These are phyloP conservation scores for Parochlus steinenii DNA, from an alignment of 2,888 invertebrate species.

Conservation along the genomic window DNA sequence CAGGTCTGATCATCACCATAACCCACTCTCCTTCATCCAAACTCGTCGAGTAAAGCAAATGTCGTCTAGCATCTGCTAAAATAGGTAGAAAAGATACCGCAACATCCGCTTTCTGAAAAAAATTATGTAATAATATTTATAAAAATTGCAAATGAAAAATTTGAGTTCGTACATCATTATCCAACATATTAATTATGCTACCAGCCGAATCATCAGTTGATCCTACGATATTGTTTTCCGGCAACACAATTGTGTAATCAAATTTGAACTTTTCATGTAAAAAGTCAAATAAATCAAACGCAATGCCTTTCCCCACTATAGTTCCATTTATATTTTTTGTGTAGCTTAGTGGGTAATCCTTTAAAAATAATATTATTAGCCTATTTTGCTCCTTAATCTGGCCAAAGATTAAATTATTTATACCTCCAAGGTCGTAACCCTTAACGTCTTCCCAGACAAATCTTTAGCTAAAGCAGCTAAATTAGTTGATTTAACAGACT, in stretches of 20 bases:
- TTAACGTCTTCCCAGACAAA: constrained; percentile 10
- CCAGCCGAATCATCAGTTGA: constrained; percentile 30
- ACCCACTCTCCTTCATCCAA: constrained; percentile 63
- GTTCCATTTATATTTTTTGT: constrained; percentile 36
- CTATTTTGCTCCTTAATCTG: constrained; percentile 15
- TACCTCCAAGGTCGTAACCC: constrained; percentile 11
- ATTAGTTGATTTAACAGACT: too few relatives aligned
- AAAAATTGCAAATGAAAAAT: constrained; percentile 7
- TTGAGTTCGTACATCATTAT: constrained; percentile 33
- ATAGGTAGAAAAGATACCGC: constrained; percentile 63
- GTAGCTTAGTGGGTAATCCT: constrained; percentile 49
- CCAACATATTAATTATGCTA: constrained; percentile 48
- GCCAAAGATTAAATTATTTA: background rate
- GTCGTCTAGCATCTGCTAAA: constrained; percentile 31
- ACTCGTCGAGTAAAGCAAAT: constrained; percentile 30
- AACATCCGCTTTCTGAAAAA: constrained; percentile 51
- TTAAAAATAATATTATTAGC: constrained; percentile 17
- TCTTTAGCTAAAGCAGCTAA: constrained; percentile 3
- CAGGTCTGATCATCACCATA: constrained; percentile 63
- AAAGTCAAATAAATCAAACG: constrained; percentile 53
- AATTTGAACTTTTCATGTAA: constrained; percentile 54
- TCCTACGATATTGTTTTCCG: constrained; percentile 43
- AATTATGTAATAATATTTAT: constrained; percentile 11
- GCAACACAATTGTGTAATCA: constrained; percentile 49
- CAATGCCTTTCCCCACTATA: constrained; percentile 46